Percentiles rank a stretch among this genome's conserved stretches.
These are phyloP conservation scores for Petrocephalus schoutedeni DNA, from an alignment of 2,797 vertebrate species.

Conservation along the genomic window DNA sequence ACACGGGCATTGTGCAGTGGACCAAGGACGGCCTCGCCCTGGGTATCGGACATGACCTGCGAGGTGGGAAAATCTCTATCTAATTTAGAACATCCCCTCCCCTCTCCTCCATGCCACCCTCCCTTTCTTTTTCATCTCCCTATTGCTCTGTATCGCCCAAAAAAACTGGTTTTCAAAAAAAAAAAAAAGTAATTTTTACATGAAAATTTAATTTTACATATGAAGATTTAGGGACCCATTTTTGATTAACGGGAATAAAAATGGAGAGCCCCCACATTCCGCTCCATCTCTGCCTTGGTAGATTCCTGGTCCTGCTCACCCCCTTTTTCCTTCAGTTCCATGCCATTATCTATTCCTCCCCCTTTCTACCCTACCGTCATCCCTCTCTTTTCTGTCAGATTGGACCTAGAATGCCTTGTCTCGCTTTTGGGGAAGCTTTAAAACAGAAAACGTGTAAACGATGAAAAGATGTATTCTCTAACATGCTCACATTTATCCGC, in stretches of 20 bases:
- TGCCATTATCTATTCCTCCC: constrained; percentile 26
- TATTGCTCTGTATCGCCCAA: constrained; percentile 5
- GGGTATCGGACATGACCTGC: constrained; percentile 84
- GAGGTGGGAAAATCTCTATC: constrained; percentile 61
- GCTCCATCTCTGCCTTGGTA: neutral
- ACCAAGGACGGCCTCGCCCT: constrained; percentile 92
- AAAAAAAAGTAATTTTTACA: neutral
- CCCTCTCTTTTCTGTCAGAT: constrained; percentile 38
- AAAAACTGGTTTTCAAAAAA: constrained; percentile 9
- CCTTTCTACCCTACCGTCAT: neutral
- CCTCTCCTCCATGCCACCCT: neutral
- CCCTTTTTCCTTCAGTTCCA: constrained; percentile 25
- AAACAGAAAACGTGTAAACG: constrained; percentile 60
- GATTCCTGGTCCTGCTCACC: neutral
- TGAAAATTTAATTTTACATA: neutral
- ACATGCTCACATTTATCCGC: neutral
- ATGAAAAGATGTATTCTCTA: neutral
- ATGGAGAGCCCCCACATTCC: neutral
- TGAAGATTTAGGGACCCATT: neutral
- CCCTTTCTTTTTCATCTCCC: neutral
- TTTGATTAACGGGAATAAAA: constrained; percentile 7
- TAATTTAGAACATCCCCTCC: neutral
- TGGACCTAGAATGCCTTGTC: constrained; percentile 54
- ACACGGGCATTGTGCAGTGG: constrained; percentile 95
- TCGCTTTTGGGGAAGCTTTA: constrained; percentile 53